A percentile compares a stretch with the other conserved stretches of the same genome.
Evolutionary conservation across 2,113 vertebrate genomes (phyloP).

Genomic region (Hylia prasina): DNA sequence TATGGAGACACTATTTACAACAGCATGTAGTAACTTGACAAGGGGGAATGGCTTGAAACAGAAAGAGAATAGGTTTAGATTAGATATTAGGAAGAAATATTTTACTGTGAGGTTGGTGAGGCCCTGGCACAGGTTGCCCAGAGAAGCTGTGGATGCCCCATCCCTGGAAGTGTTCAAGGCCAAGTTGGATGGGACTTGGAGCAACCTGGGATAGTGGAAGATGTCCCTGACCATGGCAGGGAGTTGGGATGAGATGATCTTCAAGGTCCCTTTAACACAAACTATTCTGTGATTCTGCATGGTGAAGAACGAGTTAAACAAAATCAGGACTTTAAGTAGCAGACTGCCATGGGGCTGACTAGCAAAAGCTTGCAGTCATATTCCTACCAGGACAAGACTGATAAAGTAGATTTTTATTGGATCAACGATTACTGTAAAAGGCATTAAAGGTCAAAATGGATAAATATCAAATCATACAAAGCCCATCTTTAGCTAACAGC

Average conservation of each 20-base stretch:
- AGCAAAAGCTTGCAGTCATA: neutral
- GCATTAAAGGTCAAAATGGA: conserved; percentile 56
- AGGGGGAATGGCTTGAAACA: neutral
- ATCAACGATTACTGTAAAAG: conserved; percentile 50
- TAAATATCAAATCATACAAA: conserved; percentile 57
- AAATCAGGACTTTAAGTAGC: neutral
- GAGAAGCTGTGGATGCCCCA: neutral
- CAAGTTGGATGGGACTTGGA: neutral
- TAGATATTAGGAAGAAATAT: neutral
- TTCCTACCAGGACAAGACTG: neutral
- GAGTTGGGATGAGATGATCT: neutral
- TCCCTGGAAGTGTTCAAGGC: neutral
- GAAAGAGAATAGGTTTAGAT: neutral
- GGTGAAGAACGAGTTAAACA: neutral
- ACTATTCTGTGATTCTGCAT: neutral
- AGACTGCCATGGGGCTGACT: neutral
- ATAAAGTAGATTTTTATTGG: conserved; percentile 47
- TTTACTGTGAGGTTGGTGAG: neutral
- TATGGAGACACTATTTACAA: neutral
- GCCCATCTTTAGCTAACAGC: conserved; percentile 15
- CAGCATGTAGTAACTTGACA: neutral
- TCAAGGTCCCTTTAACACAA: neutral
- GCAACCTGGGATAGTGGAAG: neutral
- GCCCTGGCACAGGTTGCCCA: neutral
- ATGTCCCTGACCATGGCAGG: neutral